Base-by-base conservation (phyloP, 2,888 invertebrate genomes). In the Thumatha senex region DNA sequence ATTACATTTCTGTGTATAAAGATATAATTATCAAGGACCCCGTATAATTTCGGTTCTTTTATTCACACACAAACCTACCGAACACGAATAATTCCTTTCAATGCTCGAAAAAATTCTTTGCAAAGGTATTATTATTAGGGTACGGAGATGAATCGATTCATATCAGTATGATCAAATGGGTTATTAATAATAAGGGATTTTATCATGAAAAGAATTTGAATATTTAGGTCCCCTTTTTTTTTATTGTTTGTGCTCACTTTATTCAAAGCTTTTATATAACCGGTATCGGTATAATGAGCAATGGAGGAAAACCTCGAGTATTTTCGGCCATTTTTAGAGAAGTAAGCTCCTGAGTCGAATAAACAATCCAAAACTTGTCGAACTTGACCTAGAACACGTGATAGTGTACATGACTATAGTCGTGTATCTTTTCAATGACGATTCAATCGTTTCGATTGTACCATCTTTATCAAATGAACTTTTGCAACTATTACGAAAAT, bases 71-170 rank as follows among this genome's bases (percentile, higher is more conserved):
- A 44, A 48, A 44, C 46, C 56, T 46, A 57, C 48, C 41, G 48
- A 56, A 63, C 47, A 64, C 49, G 63, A 62, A 74, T 64, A 33
- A 62, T 57, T 56, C 54, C 61, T 68, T 72, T 72, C 67, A 76
- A 76, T 72, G 61, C 67, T 52, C 63, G 51, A 73, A 77, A 78
- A 74, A 68, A 75, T 80, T 14, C 80, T 79, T 50, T 72, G 73
- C 70, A 54, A 69, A 60, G 72, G 74, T 76, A 75, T 83, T 80
- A 75, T 83, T 80, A 84, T 84, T 84, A 83, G 46, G 18, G 76
- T 74, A 66, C 48, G 55, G 63, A 56, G 54, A 54, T 46, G 40
- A 57, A 63, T 65, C 51, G 77, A 75, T 70, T 67, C 69, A 60
- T 67, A 69, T 74, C 72, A 63, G 54, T 58, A 72, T 69, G 70